A percentile compares a stretch with the other conserved stretches of the same genome.
phyloP scores from a whole-genome alignment of 2,888 invertebrate species.

The Zootermopsis nevadensis region DNA sequence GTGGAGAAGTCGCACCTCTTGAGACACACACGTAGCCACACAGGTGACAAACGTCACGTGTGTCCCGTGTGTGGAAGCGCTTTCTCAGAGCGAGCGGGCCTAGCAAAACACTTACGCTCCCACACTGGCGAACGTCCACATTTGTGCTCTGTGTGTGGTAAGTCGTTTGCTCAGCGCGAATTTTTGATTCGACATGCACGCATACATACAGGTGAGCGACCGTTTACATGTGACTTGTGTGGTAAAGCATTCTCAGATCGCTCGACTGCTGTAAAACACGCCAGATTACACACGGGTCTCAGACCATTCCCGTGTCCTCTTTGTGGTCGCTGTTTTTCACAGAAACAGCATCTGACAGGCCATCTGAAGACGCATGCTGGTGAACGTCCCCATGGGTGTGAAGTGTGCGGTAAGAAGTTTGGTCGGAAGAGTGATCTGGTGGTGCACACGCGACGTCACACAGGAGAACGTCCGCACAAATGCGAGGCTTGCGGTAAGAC shows the following conservation, averaged over 20 bases:
- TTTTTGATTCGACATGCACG: slow-evolving; percentile 62
- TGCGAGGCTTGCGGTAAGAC: slow-evolving; percentile 45
- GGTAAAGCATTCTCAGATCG: slow-evolving; percentile 65
- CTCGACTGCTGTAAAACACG: slow-evolving; percentile 67
- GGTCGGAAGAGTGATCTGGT: slow-evolving; percentile 46
- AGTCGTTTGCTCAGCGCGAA: slow-evolving; percentile 48
- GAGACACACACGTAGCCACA: slow-evolving; percentile 61
- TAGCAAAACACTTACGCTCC: slow-evolving; percentile 53
- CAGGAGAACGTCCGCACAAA: slow-evolving; percentile 45
- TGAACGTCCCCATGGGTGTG: slow-evolving; percentile 46
- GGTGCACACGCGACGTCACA: slow-evolving; percentile 45
- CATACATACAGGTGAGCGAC: slow-evolving; percentile 64
- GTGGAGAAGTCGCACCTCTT: slow-evolving; percentile 49
- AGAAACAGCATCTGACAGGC: slow-evolving; percentile 64
- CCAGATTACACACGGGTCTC: slow-evolving; percentile 57
- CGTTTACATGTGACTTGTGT: slow-evolving; percentile 65
- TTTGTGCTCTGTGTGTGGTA: slow-evolving; percentile 55
- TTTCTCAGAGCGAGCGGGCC: slow-evolving; percentile 41
- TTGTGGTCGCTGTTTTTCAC: slow-evolving; percentile 65
- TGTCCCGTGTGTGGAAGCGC: slow-evolving; percentile 67
- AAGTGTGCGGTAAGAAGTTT: slow-evolving; percentile 45
- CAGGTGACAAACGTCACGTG: slow-evolving; percentile 71
- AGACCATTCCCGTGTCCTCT: slow-evolving; percentile 58
- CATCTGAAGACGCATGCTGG: slow-evolving; percentile 64
- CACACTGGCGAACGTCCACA: slow-evolving; percentile 56